These are phyloP conservation scores for Hydropsyche betteni DNA, from an alignment of 2,888 invertebrate genomes.

Conservation along the genomic window DNA sequence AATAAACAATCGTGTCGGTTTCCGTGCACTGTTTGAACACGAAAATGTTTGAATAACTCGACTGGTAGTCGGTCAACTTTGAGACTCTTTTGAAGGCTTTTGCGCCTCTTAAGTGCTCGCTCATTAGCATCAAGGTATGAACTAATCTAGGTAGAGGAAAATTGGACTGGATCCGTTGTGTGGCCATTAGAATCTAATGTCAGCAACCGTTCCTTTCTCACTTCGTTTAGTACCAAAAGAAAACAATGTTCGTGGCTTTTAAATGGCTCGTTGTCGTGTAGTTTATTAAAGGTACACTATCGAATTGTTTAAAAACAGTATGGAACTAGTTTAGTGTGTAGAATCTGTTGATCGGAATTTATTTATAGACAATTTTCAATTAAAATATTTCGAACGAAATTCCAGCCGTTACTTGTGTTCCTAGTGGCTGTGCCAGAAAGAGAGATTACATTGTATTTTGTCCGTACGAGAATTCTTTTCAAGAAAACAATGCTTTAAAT, in stretches of 20 bases:
- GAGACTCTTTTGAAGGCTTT: constrained; percentile 7
- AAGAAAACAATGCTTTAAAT: constrained; percentile 15
- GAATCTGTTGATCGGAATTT: too few species aligned
- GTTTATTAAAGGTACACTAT: too few species aligned
- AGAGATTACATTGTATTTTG: constrained; percentile 20
- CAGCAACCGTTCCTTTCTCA: too few species aligned
- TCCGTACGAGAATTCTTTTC: constrained; percentile 8
- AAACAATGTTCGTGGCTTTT: too few species aligned
- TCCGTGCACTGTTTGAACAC: neutral
- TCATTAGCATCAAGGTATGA: constrained; percentile 31
- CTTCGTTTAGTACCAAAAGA: too few species aligned
- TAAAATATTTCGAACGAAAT: neutral
- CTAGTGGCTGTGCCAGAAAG: too few species aligned
- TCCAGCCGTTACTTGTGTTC: neutral
- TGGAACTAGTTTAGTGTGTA: too few species aligned
- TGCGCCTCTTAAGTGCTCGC: constrained; percentile 28
- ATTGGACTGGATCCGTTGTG: constrained; percentile 11
- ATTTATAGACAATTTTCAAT: neutral
- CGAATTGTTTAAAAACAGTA: too few species aligned
- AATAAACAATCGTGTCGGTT: constrained; percentile 18
- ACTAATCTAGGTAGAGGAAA: constrained; percentile 24
- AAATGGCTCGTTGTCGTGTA: too few species aligned
- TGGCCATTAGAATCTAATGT: neutral
- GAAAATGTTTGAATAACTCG: constrained; percentile 30
- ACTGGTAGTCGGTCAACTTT: constrained; percentile 19